Base-by-base conservation (phyloP, 2,888 invertebrate genomes). In the Pomacea canaliculata region DNA sequence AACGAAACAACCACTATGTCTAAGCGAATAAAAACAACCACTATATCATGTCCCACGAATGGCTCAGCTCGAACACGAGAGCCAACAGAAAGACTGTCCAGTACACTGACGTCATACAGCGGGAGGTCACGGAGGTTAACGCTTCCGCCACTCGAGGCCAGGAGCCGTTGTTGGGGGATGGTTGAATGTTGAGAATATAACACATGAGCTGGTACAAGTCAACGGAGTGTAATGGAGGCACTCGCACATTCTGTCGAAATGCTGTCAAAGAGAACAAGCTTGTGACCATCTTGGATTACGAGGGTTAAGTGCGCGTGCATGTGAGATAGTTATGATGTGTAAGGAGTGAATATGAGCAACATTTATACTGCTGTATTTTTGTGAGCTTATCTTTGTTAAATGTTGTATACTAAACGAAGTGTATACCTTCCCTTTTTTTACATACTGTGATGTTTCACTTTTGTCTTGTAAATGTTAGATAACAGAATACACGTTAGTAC, bases 201-300 rank as follows among this genome's bases (percentile, higher is more conserved):
- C 84, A 84, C 80, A 86, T 83, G n/a, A 86, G 62, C 71, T 84
- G 84, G 71, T 86, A 85, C 2, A 84, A 70, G 62, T 86, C 82
- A 1, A 83, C 80, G 37, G 79, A 81, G 0, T 79, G 56, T 59
- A 86, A 75, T 7, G 79, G 77, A 27, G 72, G 67, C 79, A 76
- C 18, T 73, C 76, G 68, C 75, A 70, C 13, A 77, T 76, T 56
- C 67, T 65, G 71, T 63, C 80, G 80, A 48, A 84, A 81, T 49
- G 76, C 84, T 84, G 81, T 19, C 10, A n/a, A 19, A n/a, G 10
- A 23, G 19, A 63, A 12, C 12, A 37, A 27, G 12, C 37, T 37
- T 37, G 37, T 37, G 37, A 37, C 4, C 18, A 60, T 60, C 18
- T 60, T 60, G 3, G 18, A 1, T 65, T 7, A 23, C n/a, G 19